Conservation (phyloP, 2,888 invertebrate genomes). For the Sthenelais limicola region DNA sequence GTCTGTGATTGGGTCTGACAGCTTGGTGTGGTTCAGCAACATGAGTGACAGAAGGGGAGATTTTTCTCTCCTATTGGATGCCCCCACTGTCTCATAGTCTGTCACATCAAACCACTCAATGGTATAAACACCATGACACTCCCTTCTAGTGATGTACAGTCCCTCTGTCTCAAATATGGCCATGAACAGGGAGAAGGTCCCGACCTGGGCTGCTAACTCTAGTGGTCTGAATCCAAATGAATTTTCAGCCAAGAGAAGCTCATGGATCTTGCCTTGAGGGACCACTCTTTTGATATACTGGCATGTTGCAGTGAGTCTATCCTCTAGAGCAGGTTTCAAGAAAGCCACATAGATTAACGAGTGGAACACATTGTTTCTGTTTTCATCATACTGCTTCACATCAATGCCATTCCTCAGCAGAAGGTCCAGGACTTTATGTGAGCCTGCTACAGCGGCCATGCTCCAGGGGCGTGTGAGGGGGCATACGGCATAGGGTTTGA, state of each 20-base stretch:
- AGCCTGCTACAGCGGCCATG: conserved; percentile 7
- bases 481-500: conserved; percentile 17
- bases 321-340: conserved; percentile 22
- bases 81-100: neutral
- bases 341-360: conserved; percentile 34
- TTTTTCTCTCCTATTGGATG: neutral
- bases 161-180: conserved; percentile 24
- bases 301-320: conserved; percentile 2
- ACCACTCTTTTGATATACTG: neutral
- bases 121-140: conserved; percentile 20
- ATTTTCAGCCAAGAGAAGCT: conserved; percentile 16
- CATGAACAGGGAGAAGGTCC: conserved; percentile 12
- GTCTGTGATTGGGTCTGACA: conserved; percentile 10
- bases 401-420: conserved; percentile 23
- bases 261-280: neutral
- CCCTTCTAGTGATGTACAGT: neutral
- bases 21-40: neutral
- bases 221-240: neutral
- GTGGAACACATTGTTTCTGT: conserved; percentile 28
- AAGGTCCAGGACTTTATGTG: conserved; percentile 27
- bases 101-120: conserved; percentile 38
- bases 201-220: conserved; percentile 29
- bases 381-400: conserved; percentile 23
- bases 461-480: conserved; percentile 21
- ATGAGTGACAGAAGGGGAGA: conserved; percentile 20